These are phyloP conservation scores for Nebria salina DNA, from an alignment of 2,888 invertebrate species.

Conservation along the genomic window DNA sequence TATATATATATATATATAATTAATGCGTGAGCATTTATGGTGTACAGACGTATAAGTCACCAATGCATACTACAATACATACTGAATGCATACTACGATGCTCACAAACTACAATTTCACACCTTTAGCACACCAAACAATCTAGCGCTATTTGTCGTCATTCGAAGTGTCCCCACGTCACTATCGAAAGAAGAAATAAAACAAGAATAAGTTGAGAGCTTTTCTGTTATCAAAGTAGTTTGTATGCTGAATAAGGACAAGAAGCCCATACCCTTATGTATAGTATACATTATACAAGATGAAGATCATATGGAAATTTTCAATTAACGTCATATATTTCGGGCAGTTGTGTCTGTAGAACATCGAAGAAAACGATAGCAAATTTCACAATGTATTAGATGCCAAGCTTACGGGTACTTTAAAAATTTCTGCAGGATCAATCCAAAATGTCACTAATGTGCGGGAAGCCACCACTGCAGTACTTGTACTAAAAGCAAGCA, in stretches of 20 bases:
- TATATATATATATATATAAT: too few relatives aligned
- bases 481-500: neutral
- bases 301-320: too few relatives aligned
- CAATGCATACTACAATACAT: neutral
- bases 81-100: conserved; percentile 7
- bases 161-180: conserved; percentile 21
- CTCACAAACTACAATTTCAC: conserved; percentile 11
- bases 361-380: neutral
- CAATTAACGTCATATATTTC: too few relatives aligned
- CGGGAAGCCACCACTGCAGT: neutral
- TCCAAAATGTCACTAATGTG: conserved; percentile 12
- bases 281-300: too few relatives aligned
- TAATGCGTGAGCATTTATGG: neutral
- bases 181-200: conserved; percentile 21
- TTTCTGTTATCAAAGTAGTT: neutral
- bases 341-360: neutral
- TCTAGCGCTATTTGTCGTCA: neutral
- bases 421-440: conserved; percentile 2
- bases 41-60: too few relatives aligned
- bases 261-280: neutral
- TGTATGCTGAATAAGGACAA: conserved; percentile 1
- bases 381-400: conserved; percentile 20
- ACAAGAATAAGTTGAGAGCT: neutral
- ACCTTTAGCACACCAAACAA: conserved; percentile 19
- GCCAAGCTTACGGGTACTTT: conserved; percentile 22